Evolutionary conservation across 53 echinoderm and acorn worm genomes (phyloP).

Genomic region (Arbacia lixula): DNA sequence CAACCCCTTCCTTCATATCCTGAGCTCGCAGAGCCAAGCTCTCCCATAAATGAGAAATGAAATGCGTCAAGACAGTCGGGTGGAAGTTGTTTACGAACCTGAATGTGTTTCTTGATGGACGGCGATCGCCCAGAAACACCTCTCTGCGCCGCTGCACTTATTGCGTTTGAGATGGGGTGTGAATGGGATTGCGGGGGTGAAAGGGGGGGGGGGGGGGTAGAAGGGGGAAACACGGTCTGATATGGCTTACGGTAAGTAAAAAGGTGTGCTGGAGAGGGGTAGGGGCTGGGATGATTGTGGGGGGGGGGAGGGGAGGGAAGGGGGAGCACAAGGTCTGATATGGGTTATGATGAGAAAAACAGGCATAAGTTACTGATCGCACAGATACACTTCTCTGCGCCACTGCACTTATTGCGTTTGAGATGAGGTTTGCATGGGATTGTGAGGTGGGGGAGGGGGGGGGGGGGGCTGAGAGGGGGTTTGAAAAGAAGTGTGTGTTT

Average conservation of each 20-base stretch:
- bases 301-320: background rate
- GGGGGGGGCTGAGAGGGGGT: too few species aligned
- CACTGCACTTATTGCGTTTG: background rate
- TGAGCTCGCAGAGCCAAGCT: too few species aligned
- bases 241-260: too few species aligned
- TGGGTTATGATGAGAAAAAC: too few species aligned
- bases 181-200: too few species aligned
- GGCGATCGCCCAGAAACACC: slow-evolving; percentile 13
- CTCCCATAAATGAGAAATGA: slow-evolving; percentile 27
- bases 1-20: too few species aligned
- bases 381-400: slow-evolving; percentile 31
- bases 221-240: background rate
- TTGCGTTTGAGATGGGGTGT: background rate
- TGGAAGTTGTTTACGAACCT: slow-evolving; percentile 38
- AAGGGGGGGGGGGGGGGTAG: background rate
- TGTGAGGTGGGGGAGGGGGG: too few species aligned
- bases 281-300: background rate
- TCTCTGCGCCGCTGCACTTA: slow-evolving; percentile 29
- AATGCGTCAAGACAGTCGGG: slow-evolving; percentile 37
- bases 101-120: slow-evolving; percentile 13
- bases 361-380: too few species aligned
- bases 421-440: background rate
- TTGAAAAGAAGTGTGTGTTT: too few species aligned
- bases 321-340: too few species aligned
- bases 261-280: too few species aligned